Base-by-base conservation (phyloP, 2,113 vertebrate genomes). In the Lamprologus sp. region DNA sequence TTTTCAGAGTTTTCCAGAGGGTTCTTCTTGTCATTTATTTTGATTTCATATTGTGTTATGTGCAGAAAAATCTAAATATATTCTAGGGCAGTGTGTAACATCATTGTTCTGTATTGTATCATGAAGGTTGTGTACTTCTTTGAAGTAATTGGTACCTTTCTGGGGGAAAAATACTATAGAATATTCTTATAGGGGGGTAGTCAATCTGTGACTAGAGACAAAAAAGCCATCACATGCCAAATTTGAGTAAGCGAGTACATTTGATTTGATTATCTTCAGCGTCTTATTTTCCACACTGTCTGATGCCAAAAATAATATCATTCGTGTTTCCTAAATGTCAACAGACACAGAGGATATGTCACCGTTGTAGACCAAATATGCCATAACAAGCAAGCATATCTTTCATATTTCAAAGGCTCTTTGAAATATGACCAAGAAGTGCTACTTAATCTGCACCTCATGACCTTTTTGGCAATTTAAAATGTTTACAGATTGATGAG, bases 301-400 rank as follows among this genome's bases (percentile, higher is more conserved):
- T 13, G 45, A 31, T 79, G 85, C 87, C 90, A 92, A 90, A 87
- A 86, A 87, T 87, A 80, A 89, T 37, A 87, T 89, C 83, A 47
- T 14, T 82, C 84, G 84, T 68, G 84, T 90, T 92, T 82, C 90
- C 49, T 79, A 82, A 86, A 86, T 87, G 90, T 90, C 92, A 92
- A 81, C 79, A 26, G 83, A 87, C 89, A 90, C 84, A 90, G 86
- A 89, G 84, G 90, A 90, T 13, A 85, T 65, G 85, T 92, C 87
- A 86, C 87, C 49, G 47, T 84, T 49, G 26, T 51, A 33, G 17
- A 77, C 75, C 5, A 12, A 45, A 83, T 90, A 89, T 49, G 83
- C 89, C 89, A 90, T 87, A 83, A 65, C 85, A 79, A 84, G 75
- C 49, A 89, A 73, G 82, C 73, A 10, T 40, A 87, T 80, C 54